Base-by-base conservation (phyloP, 2,113 vertebrate genomes). In the Gymnorhina tibicen region DNA sequence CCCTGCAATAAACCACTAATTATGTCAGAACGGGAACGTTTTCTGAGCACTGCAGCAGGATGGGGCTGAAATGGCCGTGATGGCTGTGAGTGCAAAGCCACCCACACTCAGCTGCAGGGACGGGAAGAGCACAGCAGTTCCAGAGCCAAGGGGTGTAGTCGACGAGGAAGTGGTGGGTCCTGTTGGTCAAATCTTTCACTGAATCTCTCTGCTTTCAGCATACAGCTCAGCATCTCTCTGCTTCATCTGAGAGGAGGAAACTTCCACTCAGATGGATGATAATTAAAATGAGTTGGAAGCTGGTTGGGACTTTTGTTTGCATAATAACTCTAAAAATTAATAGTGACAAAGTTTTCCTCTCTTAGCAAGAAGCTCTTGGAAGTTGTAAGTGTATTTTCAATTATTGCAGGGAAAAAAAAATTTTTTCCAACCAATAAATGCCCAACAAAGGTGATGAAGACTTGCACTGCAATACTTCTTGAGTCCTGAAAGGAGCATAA, bases 1-100 rank as follows among this genome's bases (percentile, higher is more conserved):
- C 42, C 66, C 93, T 39, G 79, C 91, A 93, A 95, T 96, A 83
- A 95, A 82, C 2, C 69, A 19, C 47, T 81, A 55, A 96, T 96
- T 68, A 21, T 78, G 69, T 28, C 39, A 20, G 91, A 70, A 76
- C 12, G 85, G 91, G 89, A n/a, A 39, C 1, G 11, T 86, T 87
- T 96, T 64, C 37, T 72, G 89, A 85, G 63, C 85, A 0, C 35
- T 68, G 79, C 80, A 68, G 85, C 66, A 68, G 91, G 20, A 59
- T 56, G 78, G 91, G 83, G 72, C 7, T 8, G 46, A 18, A 49
- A 37, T 6, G 53, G 30, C 64, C 0, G 2, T 41, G 77, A 35
- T 49, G 52, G 80, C 35, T 12, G 37, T 0, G 44, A 75, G 56
- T 16, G 15, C 26, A 62, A 17, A 82, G 13, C 68, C 83, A 62